Evolutionary conservation across 2,797 vertebrate species (phyloP).

Genomic region (Cuculus canorus): DNA sequence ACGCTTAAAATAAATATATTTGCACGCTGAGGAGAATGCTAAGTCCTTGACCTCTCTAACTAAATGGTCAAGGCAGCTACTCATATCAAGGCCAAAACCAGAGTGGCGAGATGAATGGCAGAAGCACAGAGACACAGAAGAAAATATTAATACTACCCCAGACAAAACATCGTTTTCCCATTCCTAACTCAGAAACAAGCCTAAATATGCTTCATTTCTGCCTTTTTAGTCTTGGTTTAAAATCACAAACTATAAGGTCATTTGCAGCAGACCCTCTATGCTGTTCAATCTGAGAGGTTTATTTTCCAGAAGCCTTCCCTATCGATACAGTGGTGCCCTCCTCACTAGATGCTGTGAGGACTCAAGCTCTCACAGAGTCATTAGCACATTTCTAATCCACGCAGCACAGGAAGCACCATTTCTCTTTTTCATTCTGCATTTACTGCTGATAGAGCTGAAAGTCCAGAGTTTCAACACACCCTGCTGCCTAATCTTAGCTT

Average conservation of each 20-base stretch:
- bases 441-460: not conserved
- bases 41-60: not conserved
- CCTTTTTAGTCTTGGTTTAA: not conserved
- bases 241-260: not conserved
- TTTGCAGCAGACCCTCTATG: not conserved
- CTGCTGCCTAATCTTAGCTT: not conserved
- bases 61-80: not conserved
- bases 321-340: not conserved
- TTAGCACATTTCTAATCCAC: not conserved
- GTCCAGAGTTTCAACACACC: not conserved
- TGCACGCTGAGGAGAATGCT: not conserved
- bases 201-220: not conserved
- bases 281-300: not conserved
- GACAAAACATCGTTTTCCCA: not conserved
- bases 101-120: not conserved
- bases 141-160: not conserved
- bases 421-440: conserved; percentile 15
- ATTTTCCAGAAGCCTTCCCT: not conserved
- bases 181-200: not conserved
- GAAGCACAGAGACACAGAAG: not conserved
- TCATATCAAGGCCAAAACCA: not conserved
- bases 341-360: not conserved
- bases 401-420: not conserved
- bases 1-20: not conserved
- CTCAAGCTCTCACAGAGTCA: not conserved